Evolutionary conservation across 2,888 invertebrate species (phyloP), one percentile per base, ranked within the genome.

Genomic region (Phanerotoma sp.): DNA sequence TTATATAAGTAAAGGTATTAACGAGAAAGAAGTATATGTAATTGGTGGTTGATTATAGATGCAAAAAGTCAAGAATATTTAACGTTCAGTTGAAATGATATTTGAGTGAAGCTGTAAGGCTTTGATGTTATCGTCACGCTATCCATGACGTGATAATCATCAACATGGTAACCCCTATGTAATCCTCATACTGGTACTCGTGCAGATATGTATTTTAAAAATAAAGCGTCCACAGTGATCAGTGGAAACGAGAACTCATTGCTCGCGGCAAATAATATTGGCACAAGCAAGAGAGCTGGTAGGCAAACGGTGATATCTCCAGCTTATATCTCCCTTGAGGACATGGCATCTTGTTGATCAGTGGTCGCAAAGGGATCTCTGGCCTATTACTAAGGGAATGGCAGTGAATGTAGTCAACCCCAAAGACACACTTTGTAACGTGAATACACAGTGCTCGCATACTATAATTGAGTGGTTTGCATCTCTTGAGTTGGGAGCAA

Each of bases 391-490:
- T 47, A 56, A 58, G 60, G 56, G 56, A 51, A 49, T 56, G 51
- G 50, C 54, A 7, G 25, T 9, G 25, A 25, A 25, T 25, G 9
- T 25, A 25, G 25, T 25, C 50, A 42, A 53, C 54, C 48, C 47
- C 4, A 38, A 38, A 38, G 54, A 60, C 62, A 59, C 55, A 62
- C 55, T 62, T 66, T 62, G 66, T 66, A 66, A 63, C 60, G 62
- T 52, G 57, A 60, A 60, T 68, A 72, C 65, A 61, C 58, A 62
- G 67, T 71, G 65, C n/a, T n/a, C n/a, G n/a, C 57, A 62, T 58
- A 62, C 64, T 67, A 65, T 73, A 74, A 75, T 74, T 74, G 74
- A 74, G 73, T 72, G 72, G 72, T 73, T 74, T 73, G 72, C 71
- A 72, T 74, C 70, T 68, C 62, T 28, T 44, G 15, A 44, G 54